Evolutionary conservation across 2,797 vertebrate genomes (phyloP).

Genomic region (Chloroceryle amazona): DNA sequence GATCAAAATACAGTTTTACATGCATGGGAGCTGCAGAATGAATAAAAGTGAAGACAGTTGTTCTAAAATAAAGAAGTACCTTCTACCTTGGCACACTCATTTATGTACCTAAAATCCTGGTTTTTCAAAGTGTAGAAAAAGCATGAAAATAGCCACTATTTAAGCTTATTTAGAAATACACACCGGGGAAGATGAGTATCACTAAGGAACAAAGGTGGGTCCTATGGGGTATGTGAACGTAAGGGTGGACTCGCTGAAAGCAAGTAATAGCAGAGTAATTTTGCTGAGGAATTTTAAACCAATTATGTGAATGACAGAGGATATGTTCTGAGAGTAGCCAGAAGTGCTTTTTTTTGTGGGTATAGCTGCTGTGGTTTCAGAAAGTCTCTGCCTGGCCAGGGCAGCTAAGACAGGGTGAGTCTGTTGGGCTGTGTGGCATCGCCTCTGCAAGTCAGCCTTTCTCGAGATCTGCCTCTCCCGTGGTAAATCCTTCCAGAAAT

Average conservation of each 20-base stretch:
- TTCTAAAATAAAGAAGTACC: neutral
- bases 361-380: neutral
- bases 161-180: constrained; percentile 27
- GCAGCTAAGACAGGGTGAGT: rapidly evolving
- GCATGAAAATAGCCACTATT: constrained; percentile 12
- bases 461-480: neutral
- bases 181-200: neutral
- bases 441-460: neutral
- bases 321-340: constrained; percentile 33
- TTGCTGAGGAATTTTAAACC: constrained; percentile 50
- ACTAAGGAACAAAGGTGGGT: constrained; percentile 3
- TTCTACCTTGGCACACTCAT: neutral
- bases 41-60: neutral
- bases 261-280: constrained; percentile 62
- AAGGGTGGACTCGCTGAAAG: constrained; percentile 38
- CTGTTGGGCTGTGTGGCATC: rapidly evolving
- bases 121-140: neutral
- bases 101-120: neutral
- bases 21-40: neutral
- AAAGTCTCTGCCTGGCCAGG: neutral
- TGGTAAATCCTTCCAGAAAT: neutral
- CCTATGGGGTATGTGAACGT: neutral
- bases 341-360: neutral
- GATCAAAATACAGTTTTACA: neutral
- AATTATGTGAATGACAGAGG: constrained; percentile 48